Percentiles rank a stretch among this genome's conserved stretches.
phyloP scores from a whole-genome alignment of 2,888 invertebrate genomes.

The Tortricodes alternella region DNA sequence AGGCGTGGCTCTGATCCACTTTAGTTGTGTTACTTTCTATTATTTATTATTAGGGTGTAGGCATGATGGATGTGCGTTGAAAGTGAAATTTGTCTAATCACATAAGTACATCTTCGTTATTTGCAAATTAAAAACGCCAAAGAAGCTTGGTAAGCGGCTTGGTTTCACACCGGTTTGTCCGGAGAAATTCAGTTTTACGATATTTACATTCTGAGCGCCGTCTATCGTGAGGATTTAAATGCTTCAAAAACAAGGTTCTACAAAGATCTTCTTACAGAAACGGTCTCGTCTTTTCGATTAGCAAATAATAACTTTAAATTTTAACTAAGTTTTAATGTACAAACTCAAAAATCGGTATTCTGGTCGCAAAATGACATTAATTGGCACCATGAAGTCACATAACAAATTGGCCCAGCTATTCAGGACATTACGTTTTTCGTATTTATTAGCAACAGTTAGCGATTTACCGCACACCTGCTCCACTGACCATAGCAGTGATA shows the following conservation, averaged over 20 bases:
- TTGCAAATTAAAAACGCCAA: slow-evolving; percentile 3
- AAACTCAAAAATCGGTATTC: too few species aligned
- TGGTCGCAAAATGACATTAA: slow-evolving; percentile 16
- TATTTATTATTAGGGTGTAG: slow-evolving; percentile 26
- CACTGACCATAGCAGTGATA: slow-evolving; percentile 48
- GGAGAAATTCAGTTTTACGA: slow-evolving; percentile 3
- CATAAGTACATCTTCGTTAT: slow-evolving; percentile 11
- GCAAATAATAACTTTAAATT: not conserved
- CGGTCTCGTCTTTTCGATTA: not conserved
- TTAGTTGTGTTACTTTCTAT: slow-evolving; percentile 30
- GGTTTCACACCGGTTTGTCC: not conserved
- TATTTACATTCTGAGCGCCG: not conserved
- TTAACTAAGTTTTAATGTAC: slow-evolving; percentile 7
- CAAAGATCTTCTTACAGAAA: not conserved
- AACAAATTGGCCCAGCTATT: slow-evolving; percentile 34
- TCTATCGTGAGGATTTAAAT: not conserved
- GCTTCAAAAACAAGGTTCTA: too few species aligned
- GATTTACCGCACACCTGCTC: slow-evolving; percentile 56
- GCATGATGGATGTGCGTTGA: slow-evolving; percentile 14
- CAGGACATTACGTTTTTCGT: slow-evolving; percentile 47
- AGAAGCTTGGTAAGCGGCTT: not conserved
- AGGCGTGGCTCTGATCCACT: slow-evolving; percentile 20
- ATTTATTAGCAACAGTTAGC: slow-evolving; percentile 53
- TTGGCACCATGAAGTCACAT: slow-evolving; percentile 6
- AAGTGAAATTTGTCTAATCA: slow-evolving; percentile 24